These are phyloP conservation scores for Eurytemora carolleeae DNA, from an alignment of 1,140 invertebrate genomes.

Conservation along the genomic window DNA sequence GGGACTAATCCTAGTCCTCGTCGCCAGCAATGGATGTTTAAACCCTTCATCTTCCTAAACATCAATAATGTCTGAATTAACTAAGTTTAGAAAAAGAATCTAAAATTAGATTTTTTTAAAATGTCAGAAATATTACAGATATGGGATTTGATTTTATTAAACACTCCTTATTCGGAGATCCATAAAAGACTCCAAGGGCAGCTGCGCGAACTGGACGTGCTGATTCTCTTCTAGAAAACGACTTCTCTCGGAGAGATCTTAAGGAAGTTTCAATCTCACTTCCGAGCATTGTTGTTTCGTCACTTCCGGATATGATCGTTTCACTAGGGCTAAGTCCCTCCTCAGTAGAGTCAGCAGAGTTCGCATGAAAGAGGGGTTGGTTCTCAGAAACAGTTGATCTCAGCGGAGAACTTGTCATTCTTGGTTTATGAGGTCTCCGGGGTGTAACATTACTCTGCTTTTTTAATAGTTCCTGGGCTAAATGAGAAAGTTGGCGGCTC, in stretches of 20 bases:
- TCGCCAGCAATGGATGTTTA: neutral
- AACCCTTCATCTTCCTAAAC: neutral
- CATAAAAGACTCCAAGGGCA: neutral
- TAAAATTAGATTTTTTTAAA: neutral
- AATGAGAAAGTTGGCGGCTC: too few relatives aligned
- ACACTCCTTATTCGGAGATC: neutral
- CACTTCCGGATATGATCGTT: too few relatives aligned
- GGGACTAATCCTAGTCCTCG: neutral
- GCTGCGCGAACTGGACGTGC: neutral
- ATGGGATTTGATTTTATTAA: neutral
- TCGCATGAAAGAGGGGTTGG: too few relatives aligned
- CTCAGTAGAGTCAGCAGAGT: too few relatives aligned
- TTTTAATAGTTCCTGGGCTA: too few relatives aligned
- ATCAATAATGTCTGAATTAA: neutral
- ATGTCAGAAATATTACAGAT: neutral
- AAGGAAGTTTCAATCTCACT: neutral
- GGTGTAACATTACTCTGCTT: too few relatives aligned
- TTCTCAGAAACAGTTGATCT: too few relatives aligned
- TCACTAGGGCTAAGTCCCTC: too few relatives aligned
- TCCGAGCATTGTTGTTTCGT: conserved; percentile 5
- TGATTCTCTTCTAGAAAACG: neutral
- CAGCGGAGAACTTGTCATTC: too few relatives aligned
- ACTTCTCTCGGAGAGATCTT: neutral
- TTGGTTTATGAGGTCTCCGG: too few relatives aligned
- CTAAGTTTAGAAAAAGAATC: neutral